Base-by-base conservation (phyloP, 2,888 invertebrate genomes). In the Ommatoiulus sabulosus region DNA sequence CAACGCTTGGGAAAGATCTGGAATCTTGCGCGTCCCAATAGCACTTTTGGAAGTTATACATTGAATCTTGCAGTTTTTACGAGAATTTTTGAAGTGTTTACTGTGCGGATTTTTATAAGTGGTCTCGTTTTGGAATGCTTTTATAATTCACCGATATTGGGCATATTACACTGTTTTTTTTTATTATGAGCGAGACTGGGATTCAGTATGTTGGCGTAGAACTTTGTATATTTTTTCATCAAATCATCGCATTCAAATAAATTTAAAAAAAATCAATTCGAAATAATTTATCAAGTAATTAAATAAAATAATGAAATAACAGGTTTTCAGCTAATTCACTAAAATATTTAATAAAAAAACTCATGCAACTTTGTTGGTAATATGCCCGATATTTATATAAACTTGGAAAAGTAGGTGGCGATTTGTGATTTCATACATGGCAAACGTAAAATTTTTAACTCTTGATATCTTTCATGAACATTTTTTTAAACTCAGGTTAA, bases 401-500 rank as follows among this genome's bases (percentile, higher is more conserved):
- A 63, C 20, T 15, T 63, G 63, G 5, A n/a, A 63, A 63, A 63
- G 63, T 63, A 20, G 20, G 20, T 4, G 5, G 63, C 20, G 63
- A 63, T 63, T 63, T 20, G 63, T 20, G 63, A 63, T 63, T 15
- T 63, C 6, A 20, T 63, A 63, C 17, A 63, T 7, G 63, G 20
- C 63, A 20, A 63, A 63, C 20, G 63, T 20, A 8, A 15, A 63
- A 20, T 20, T 20, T 63, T 20, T 5, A 63, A 63, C 3, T 6
- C 5, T 63, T n/a, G 4, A 15, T 8, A 20, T 20, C 12, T 15
- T 57, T 57, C 57, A 12, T 4, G 15, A 57, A 57, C 0, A 57
- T 57, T 57, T 63, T 63, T 63, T 63, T 20, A 5, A 63, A 63
- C 63, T 63, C 63, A 63, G 63, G 63, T 63, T 63, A 63, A 15